Evolutionary conservation across 2,888 invertebrate species (phyloP).

Genomic region (Diloba caeruleocephala): DNA sequence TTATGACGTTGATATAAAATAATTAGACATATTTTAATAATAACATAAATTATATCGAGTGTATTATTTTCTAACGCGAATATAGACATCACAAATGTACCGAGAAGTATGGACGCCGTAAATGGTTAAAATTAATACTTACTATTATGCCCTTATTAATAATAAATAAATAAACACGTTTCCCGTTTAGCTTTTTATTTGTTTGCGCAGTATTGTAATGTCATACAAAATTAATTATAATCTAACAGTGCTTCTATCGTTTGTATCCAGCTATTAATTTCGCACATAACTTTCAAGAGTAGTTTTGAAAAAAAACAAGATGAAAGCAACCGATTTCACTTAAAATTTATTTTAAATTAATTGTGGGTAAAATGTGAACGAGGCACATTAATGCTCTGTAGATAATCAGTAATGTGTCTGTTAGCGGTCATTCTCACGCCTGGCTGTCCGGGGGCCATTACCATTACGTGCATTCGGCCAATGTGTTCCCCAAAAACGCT

Average conservation of each 20-base stretch:
- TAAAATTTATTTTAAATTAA: slow-evolving; percentile 53
- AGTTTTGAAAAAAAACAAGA: slow-evolving; percentile 11
- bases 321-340: slow-evolving; percentile 47
- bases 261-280: slow-evolving; percentile 9
- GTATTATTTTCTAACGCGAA: too few species aligned
- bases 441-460: slow-evolving; percentile 54
- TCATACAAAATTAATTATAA: slow-evolving; percentile 17
- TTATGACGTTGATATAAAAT: too few species aligned
- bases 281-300: slow-evolving; percentile 30
- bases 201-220: slow-evolving; percentile 17
- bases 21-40: too few species aligned
- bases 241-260: slow-evolving; percentile 3
- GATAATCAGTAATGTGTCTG: slow-evolving; percentile 75
- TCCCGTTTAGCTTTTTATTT: background rate
- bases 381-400: slow-evolving; percentile 72
- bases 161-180: background rate
- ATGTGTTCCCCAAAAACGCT: slow-evolving; percentile 58
- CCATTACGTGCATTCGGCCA: slow-evolving; percentile 54
- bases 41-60: too few species aligned
- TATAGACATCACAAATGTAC: too few species aligned
- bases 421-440: slow-evolving; percentile 72
- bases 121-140: background rate
- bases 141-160: background rate
- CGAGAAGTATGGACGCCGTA: too few species aligned
- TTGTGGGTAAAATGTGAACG: slow-evolving; percentile 52